phyloP scores from a whole-genome alignment of 2,888 invertebrate species.

The Luffia ferchaultella region DNA sequence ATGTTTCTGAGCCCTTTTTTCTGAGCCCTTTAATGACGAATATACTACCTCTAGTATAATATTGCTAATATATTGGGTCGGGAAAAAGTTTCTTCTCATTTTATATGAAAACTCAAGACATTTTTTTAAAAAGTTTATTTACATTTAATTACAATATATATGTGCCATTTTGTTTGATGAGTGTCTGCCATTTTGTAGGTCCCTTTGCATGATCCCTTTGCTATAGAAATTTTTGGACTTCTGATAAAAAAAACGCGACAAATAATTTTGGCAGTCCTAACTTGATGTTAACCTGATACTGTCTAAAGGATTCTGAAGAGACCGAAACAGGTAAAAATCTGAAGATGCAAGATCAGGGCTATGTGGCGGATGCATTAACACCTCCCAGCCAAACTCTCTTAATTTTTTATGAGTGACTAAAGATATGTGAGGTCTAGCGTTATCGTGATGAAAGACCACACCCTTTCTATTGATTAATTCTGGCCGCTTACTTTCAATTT shows the following conservation, averaged over 20 bases:
- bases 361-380: constrained; percentile 11
- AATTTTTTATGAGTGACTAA: constrained; percentile 14
- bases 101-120: background rate
- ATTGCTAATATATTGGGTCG: background rate
- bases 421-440: constrained; percentile 11
- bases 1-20: too few species aligned
- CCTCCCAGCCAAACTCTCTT: constrained; percentile 11
- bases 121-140: background rate
- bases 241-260: constrained; percentile 6
- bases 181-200: background rate
- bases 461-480: too few species aligned
- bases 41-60: too few species aligned
- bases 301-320: constrained; percentile 1
- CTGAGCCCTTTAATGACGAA: too few species aligned
- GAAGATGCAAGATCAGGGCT: constrained; percentile 12
- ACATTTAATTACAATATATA: background rate
- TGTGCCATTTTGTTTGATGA: background rate
- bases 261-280: constrained; percentile 2
- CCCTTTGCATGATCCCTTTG: background rate
- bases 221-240: constrained; percentile 13
- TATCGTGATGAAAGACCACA: constrained; percentile 1
- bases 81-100: background rate
- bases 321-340: constrained; percentile 11
- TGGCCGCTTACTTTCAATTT: constrained; percentile 9
- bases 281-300: background rate